These are phyloP conservation scores for Malacoraja senta DNA, from an alignment of 2,797 vertebrate species.

Conservation along the genomic window DNA sequence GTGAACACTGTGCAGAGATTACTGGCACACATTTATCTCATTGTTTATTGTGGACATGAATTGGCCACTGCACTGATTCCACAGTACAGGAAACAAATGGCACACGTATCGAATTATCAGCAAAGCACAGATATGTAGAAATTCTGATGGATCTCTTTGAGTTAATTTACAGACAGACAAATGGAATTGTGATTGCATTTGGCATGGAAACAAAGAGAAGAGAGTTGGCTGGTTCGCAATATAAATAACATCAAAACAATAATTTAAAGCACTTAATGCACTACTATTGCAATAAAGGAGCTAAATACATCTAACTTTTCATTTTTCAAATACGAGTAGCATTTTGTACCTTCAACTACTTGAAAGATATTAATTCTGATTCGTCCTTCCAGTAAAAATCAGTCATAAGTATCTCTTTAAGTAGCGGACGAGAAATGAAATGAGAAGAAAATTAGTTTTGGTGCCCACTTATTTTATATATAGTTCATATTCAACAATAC, in stretches of 20 bases:
- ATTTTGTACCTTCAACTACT: not conserved
- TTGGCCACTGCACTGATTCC: not conserved
- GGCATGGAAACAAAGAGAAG: not conserved
- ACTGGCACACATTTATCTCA: not conserved
- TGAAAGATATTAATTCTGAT: not conserved
- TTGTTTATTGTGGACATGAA: not conserved
- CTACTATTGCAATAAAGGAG: not conserved
- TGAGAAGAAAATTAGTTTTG: too few relatives aligned
- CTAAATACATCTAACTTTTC: not conserved
- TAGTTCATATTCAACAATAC: too few relatives aligned
- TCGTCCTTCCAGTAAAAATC: not conserved
- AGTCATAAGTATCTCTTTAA: too few relatives aligned
- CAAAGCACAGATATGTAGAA: not conserved
- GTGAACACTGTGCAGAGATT: not conserved
- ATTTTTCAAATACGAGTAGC: not conserved
- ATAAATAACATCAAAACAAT: not conserved
- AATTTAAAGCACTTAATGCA: constrained; percentile 14
- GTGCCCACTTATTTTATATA: too few relatives aligned
- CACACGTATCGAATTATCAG: not conserved
- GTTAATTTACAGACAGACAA: not conserved
- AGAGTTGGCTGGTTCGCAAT: not conserved
- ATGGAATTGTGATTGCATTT: not conserved
- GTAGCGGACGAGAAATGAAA: too few relatives aligned
- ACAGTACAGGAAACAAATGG: constrained; percentile 4
- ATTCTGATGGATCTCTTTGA: not conserved